phyloP scores from a whole-genome alignment of 2,113 vertebrate species.

The Rhynchomys soricoides region DNA sequence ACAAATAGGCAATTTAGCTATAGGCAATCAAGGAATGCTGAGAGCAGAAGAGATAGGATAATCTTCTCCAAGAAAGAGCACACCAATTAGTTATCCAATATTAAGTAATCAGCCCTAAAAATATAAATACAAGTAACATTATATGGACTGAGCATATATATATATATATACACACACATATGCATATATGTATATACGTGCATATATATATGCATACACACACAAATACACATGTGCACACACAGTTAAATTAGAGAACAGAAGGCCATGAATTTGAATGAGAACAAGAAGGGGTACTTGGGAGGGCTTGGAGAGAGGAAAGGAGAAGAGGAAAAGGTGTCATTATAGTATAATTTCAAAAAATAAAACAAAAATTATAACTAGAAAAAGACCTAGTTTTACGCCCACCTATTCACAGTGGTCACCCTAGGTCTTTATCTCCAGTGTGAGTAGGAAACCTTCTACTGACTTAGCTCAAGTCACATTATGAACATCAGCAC shows the following conservation, averaged over 20 bases:
- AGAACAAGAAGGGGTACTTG: neutral
- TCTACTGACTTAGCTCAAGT: neutral
- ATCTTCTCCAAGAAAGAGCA: neutral
- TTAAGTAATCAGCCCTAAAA: neutral
- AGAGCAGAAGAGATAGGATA: neutral
- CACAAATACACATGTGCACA: too few relatives aligned
- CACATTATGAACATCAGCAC: neutral
- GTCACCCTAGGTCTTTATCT: neutral
- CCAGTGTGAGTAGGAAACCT: neutral
- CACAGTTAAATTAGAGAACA: too few relatives aligned
- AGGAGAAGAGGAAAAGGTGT: neutral
- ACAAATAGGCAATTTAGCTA: neutral
- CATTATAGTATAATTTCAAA: neutral
- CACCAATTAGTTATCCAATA: neutral
- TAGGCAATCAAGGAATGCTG: neutral
- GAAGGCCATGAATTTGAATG: neutral
- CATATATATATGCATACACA: neutral
- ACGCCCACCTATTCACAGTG: neutral
- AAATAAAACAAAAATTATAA: too few relatives aligned
- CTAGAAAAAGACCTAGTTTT: neutral
- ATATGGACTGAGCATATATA: neutral
- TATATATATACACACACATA: neutral
- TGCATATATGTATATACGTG: accelerated
- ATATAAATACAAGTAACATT: neutral
- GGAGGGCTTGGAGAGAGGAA: neutral